A percentile compares a stretch with the other conserved stretches of the same genome.
phyloP scores from a whole-genome alignment of 2,888 invertebrate genomes.

The Conchocele bisecta region DNA sequence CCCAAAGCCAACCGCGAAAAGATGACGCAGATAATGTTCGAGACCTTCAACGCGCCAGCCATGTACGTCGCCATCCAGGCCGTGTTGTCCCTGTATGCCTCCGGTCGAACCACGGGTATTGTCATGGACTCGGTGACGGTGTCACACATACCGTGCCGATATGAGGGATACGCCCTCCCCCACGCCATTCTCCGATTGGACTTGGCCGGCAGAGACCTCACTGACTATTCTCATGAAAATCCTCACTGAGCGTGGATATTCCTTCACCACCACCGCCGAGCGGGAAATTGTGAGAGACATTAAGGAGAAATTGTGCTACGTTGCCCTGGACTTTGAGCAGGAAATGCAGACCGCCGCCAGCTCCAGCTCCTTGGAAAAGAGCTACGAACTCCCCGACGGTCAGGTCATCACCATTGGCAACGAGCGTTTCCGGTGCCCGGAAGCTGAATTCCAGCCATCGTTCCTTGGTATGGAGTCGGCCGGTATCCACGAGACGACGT shows the following conservation, averaged over 20 bases:
- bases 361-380: constrained; percentile 74
- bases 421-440: constrained; percentile 78
- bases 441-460: constrained; percentile 78
- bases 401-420: constrained; percentile 80
- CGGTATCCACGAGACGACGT: no score
- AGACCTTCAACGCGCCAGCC: constrained; percentile 66
- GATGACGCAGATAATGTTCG: constrained; percentile 66
- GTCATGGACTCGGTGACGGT: constrained; percentile 75
- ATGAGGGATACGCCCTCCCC: constrained; percentile 86
- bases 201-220: constrained; percentile 68
- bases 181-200: constrained; percentile 68
- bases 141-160: constrained; percentile 91
- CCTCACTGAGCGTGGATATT: constrained; percentile 82
- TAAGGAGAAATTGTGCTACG: constrained; percentile 67
- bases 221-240: constrained; percentile 68
- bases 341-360: constrained; percentile 72
- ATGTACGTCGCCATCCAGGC: constrained; percentile 75
- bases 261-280: constrained; percentile 78
- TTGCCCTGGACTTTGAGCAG: constrained; percentile 61
- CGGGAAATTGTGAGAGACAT: constrained; percentile 59
- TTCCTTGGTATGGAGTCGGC: constrained; percentile 71
- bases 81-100: constrained; percentile 73
- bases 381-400: constrained; percentile 80
- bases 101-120: constrained; percentile 88
- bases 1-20: no score